Percentiles rank a stretch among this genome's conserved stretches.
phyloP scores from a whole-genome alignment of 2,888 invertebrate species.

The Polietes domitor region DNA sequence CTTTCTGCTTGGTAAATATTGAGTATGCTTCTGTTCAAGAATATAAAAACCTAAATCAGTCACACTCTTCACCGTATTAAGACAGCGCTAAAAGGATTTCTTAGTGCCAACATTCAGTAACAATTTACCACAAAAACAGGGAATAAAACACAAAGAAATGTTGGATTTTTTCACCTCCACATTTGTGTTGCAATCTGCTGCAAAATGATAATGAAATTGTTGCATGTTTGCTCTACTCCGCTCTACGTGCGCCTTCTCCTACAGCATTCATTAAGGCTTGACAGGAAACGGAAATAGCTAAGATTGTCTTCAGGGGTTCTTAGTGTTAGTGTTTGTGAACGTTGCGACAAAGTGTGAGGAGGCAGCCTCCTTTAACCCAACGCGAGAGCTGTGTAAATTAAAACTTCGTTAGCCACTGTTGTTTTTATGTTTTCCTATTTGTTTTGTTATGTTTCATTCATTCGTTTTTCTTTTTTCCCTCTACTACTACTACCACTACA shows the following conservation, averaged over 20 bases:
- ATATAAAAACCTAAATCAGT: no score
- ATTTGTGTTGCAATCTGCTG: not conserved
- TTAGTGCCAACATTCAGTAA: no score
- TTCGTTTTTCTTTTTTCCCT: constrained; percentile 22
- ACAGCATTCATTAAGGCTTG: constrained; percentile 60
- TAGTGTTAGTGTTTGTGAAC: not conserved
- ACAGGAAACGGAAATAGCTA: constrained; percentile 62
- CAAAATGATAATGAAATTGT: not conserved
- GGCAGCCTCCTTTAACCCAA: no score
- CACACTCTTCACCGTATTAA: no score
- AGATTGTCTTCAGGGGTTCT: not conserved
- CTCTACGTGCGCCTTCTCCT: not conserved
- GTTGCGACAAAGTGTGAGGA: not conserved
- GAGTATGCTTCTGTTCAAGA: no score
- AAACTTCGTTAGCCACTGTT: constrained; percentile 59
- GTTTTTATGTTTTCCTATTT: constrained; percentile 30
- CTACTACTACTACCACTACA: no score
- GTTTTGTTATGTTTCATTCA: constrained; percentile 1
- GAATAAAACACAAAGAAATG: no score
- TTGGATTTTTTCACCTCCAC: no score
- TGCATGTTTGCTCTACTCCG: not conserved
- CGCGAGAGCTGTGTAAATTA: constrained; percentile 58
- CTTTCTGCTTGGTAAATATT: no score
- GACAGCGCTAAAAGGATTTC: no score
- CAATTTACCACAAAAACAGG: no score